These are phyloP conservation scores for Drosophila truncata DNA, from an alignment of 1,140 invertebrate species.

Conservation along the genomic window DNA sequence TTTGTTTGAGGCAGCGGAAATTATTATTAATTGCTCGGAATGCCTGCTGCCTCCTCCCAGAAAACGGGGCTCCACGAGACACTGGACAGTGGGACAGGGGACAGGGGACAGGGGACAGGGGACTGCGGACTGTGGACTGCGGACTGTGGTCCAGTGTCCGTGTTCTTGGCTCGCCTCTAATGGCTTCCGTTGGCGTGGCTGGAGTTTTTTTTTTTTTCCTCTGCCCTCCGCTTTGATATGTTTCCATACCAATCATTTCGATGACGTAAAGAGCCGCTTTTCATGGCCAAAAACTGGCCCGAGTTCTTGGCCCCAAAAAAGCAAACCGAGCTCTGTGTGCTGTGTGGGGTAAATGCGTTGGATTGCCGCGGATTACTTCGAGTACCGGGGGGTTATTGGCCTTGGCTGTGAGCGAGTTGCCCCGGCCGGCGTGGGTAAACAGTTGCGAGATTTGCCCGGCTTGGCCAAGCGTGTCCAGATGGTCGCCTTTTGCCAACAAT, in stretches of 20 bases:
- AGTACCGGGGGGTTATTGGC: slow-evolving; percentile 71
- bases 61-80: slow-evolving; percentile 11
- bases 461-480: slow-evolving; percentile 72
- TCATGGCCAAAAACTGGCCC: slow-evolving; percentile 67
- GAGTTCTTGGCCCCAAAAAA: slow-evolving; percentile 65
- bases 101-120: too few relatives aligned
- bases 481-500: slow-evolving; percentile 31
- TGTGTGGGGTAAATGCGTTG: slow-evolving; percentile 53
- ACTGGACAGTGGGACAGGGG: too few relatives aligned
- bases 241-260: slow-evolving; percentile 53
- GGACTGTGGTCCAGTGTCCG: slow-evolving; percentile 14
- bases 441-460: slow-evolving; percentile 36
- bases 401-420: slow-evolving; percentile 46
- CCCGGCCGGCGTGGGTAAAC: slow-evolving; percentile 68
- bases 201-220: slow-evolving; percentile 11
- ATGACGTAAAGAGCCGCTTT: slow-evolving; percentile 75
- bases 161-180: slow-evolving; percentile 59
- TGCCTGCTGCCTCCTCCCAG: slow-evolving; percentile 42
- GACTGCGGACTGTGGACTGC: background rate
- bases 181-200: slow-evolving; percentile 77
- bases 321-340: slow-evolving; percentile 13
- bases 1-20: slow-evolving; percentile 68
- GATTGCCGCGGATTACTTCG: slow-evolving; percentile 59
- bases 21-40: slow-evolving; percentile 82
- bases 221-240: slow-evolving; percentile 11